A percentile compares a stretch with the other conserved stretches of the same genome.
Conservation (phyloP, 92 coral and sea anemone genomes). For the Anthopleura xanthogrammica region DNA sequence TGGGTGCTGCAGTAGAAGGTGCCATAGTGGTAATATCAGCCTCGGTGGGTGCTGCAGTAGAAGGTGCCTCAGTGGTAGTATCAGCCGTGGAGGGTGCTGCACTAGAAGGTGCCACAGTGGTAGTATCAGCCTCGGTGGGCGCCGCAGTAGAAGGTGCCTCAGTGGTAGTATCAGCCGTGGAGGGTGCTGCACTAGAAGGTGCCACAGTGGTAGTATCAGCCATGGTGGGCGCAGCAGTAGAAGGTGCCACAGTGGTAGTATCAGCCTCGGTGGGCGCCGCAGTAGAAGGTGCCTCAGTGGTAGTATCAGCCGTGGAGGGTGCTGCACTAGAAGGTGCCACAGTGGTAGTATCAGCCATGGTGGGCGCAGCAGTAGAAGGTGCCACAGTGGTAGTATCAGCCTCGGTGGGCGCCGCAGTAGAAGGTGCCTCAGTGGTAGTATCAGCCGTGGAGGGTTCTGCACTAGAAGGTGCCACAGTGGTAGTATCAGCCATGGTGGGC, state of each 20-base stretch:
- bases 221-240: not conserved
- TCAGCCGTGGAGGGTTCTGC: not conserved
- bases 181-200: not conserved
- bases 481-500: not conserved
- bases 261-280: not conserved
- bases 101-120: not conserved
- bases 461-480: not conserved
- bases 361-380: not conserved
- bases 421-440: not conserved
- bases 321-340: not conserved
- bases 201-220: not conserved
- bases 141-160: not conserved
- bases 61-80: not conserved
- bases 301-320: not conserved
- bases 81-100: not conserved
- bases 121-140: not conserved
- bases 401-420: not conserved
- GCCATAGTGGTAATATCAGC: not conserved
- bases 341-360: not conserved
- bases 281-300: not conserved
- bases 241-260: not conserved
- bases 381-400: not conserved
- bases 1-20: not conserved
- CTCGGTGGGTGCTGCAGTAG: not conserved
- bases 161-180: not conserved